Conservation (phyloP, 1,140 invertebrate genomes). For the Ylistrum balloti region DNA sequence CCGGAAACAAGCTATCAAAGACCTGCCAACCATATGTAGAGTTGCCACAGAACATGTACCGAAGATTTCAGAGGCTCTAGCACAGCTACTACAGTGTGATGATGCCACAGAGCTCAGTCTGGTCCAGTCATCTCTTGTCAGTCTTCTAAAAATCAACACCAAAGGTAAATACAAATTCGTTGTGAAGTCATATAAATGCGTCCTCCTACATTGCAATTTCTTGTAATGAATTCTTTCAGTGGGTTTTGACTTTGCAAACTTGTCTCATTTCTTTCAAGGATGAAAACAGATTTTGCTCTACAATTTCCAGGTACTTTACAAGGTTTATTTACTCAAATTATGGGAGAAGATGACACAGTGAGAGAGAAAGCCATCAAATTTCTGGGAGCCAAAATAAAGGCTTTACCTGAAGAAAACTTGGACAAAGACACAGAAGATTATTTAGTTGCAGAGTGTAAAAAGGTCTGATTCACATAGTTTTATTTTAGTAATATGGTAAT, state of each 20-base stretch:
- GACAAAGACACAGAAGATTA: slow-evolving; percentile 94
- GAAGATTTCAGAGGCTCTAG: slow-evolving; percentile 95
- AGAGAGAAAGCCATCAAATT: slow-evolving; percentile 95
- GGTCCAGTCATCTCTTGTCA: slow-evolving; percentile 77
- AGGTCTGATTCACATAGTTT: slow-evolving; percentile 84
- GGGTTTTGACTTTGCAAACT: too few species aligned
- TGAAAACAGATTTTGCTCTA: not conserved
- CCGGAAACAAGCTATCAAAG: slow-evolving; percentile 97
- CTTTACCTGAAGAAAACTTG: slow-evolving; percentile 89
- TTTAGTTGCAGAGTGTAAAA: slow-evolving; percentile 93
- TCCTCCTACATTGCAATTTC: too few species aligned
- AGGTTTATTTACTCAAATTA: slow-evolving; percentile 94
- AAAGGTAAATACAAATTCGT: slow-evolving; percentile 78
- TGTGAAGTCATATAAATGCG: too few species aligned
- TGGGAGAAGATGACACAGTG: slow-evolving; percentile 87
- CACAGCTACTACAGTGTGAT: slow-evolving; percentile 92
- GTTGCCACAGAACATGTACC: slow-evolving; percentile 90
- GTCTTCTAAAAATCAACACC: slow-evolving; percentile 76
- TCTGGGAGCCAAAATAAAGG: slow-evolving; percentile 91
- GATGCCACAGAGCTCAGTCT: slow-evolving; percentile 77
- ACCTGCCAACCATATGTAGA: slow-evolving; percentile 93
- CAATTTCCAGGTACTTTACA: slow-evolving; percentile 85
- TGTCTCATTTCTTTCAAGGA: not conserved
- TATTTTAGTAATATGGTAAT: too few species aligned
- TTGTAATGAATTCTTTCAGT: too few species aligned